Conservation (phyloP, 2,797 vertebrate genomes). For the Gallinago stenura region DNA sequence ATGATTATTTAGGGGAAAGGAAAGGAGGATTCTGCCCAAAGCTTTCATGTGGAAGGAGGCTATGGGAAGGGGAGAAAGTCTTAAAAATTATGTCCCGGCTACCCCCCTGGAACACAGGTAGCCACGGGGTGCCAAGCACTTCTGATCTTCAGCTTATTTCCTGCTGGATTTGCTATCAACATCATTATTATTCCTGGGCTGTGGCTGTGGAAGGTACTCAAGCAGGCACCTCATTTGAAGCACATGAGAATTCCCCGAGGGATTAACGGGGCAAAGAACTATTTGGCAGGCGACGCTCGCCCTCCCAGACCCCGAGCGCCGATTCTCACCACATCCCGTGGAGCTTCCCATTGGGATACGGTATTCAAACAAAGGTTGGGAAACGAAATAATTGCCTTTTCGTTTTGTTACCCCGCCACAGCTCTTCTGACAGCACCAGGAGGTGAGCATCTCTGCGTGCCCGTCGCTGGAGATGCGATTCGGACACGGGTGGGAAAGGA, state of each 20-base stretch:
- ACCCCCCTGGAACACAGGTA: accelerated
- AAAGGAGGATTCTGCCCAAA: not conserved
- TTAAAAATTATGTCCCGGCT: not conserved
- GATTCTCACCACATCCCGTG: not conserved
- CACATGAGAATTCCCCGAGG: slow-evolving; percentile 20
- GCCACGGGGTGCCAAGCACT: not conserved
- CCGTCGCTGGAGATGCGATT: not conserved
- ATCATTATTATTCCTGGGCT: not conserved
- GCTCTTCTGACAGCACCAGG: not conserved
- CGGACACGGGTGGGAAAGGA: not conserved
- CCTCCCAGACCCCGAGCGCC: not conserved
- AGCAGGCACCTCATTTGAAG: slow-evolving; percentile 26
- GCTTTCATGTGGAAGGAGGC: not conserved
- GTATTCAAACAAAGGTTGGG: not conserved
- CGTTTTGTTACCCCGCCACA: not conserved
- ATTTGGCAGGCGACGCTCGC: not conserved
- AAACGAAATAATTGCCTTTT: slow-evolving; percentile 50
- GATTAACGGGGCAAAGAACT: not conserved
- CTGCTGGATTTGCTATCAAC: not conserved
- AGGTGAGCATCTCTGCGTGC: not conserved
- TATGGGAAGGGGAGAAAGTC: not conserved
- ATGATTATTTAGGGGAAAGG: not conserved
- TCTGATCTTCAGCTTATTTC: not conserved
- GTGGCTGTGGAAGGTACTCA: not conserved
- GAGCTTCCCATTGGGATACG: not conserved